Evolutionary conservation across 2,797 vertebrate genomes (phyloP).

Genomic region (Anisognathus igniventris): DNA sequence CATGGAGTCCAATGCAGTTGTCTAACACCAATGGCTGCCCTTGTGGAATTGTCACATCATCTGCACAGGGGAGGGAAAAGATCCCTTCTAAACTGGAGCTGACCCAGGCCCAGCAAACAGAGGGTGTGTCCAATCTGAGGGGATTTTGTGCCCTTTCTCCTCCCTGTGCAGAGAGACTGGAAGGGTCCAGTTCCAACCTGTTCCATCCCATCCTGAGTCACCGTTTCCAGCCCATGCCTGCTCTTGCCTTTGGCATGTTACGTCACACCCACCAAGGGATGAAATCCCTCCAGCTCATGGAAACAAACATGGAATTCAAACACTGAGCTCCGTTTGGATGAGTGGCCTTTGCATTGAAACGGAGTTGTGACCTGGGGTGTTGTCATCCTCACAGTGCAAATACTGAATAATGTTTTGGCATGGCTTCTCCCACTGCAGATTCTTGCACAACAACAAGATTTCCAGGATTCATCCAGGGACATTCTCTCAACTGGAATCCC

Average conservation of each 20-base stretch:
- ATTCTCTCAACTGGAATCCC: slow-evolving; percentile 66
- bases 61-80: neutral
- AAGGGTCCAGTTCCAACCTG: neutral
- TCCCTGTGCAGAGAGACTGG: neutral
- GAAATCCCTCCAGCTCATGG: neutral
- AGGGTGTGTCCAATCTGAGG: neutral
- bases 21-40: neutral
- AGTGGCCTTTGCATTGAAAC: neutral
- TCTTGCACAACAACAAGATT: slow-evolving; percentile 74
- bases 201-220: slow-evolving; percentile 42
- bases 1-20: neutral
- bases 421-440: slow-evolving; percentile 33
- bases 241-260: neutral
- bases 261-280: neutral
- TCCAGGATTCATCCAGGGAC: slow-evolving; percentile 71
- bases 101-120: neutral
- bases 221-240: neutral
- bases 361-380: neutral
- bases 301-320: neutral
- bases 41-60: fast-evolving
- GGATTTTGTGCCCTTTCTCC: neutral
- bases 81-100: neutral
- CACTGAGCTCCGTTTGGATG: neutral
- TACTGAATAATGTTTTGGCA: neutral
- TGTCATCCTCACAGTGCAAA: neutral